Conservation (phyloP, 2,113 vertebrate species). For the Hypomesus transpacificus region DNA sequence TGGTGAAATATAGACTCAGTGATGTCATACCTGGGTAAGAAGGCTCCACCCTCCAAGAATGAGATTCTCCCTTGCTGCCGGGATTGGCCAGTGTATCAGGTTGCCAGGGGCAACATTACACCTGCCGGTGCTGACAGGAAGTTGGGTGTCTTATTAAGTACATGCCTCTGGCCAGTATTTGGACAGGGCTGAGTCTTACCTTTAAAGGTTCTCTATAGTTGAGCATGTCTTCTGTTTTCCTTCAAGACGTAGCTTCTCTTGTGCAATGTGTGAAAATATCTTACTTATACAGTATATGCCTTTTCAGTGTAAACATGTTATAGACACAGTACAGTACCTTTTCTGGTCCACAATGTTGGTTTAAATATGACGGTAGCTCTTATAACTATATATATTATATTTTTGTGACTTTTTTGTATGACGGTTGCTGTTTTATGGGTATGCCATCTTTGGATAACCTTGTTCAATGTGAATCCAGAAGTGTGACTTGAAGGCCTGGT, state of each 20-base stretch:
- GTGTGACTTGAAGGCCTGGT: conserved; percentile 52
- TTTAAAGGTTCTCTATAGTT: conserved; percentile 64
- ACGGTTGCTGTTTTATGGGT: conserved; percentile 90
- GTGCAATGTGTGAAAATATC: conserved; percentile 73
- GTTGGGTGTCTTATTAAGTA: too few relatives aligned
- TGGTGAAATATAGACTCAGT: too few relatives aligned
- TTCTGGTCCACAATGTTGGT: conserved; percentile 83
- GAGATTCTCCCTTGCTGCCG: too few relatives aligned
- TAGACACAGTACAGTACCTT: conserved; percentile 68
- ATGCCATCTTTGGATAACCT: conserved; percentile 88
- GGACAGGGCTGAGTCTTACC: not conserved
- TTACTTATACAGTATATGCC: conserved; percentile 67
- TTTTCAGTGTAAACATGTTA: conserved; percentile 81
- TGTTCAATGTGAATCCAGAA: conserved; percentile 68
- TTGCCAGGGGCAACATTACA: too few relatives aligned
- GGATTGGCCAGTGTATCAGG: too few relatives aligned
- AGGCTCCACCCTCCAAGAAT: too few relatives aligned
- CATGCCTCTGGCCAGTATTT: too few relatives aligned
- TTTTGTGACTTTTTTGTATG: conserved; percentile 98
- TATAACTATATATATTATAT: conserved; percentile 78
- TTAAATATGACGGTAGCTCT: conserved; percentile 77
- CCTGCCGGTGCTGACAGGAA: too few relatives aligned
- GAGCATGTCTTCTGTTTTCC: conserved; percentile 81
- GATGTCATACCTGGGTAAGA: too few relatives aligned
- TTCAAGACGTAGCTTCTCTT: conserved; percentile 61